Evolutionary conservation across 2,113 vertebrate genomes (phyloP).

Genomic region (Pomatorhinus ruficollis): DNA sequence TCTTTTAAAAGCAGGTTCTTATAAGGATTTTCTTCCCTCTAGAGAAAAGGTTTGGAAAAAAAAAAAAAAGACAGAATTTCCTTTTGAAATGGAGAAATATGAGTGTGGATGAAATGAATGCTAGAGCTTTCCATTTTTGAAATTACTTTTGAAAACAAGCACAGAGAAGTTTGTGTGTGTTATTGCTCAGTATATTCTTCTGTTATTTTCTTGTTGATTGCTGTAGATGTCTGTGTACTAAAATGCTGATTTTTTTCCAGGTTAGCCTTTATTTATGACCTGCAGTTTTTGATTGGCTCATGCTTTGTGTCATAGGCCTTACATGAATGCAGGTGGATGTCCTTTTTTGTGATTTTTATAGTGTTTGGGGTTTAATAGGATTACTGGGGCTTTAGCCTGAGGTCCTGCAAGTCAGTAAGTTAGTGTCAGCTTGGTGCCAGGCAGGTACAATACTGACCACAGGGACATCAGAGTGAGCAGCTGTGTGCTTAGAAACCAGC

Average conservation of each 20-base stretch:
- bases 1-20: background rate
- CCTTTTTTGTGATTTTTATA: background rate
- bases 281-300: background rate
- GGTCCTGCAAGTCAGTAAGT: background rate
- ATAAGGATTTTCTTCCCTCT: background rate
- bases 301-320: background rate
- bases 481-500: background rate
- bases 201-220: background rate
- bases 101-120: background rate
- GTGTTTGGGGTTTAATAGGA: background rate
- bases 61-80: background rate
- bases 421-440: background rate
- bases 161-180: background rate
- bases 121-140: background rate
- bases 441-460: background rate
- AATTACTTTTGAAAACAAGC: background rate
- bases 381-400: background rate
- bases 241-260: background rate
- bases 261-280: background rate
- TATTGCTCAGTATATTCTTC: background rate
- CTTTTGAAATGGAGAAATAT: background rate
- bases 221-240: background rate
- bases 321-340: background rate
- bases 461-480: background rate
- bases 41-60: too few relatives aligned